Evolutionary conservation across 2,113 vertebrate genomes (phyloP), one percentile per base, ranked within the genome.

Genomic region (Apus apus): DNA sequence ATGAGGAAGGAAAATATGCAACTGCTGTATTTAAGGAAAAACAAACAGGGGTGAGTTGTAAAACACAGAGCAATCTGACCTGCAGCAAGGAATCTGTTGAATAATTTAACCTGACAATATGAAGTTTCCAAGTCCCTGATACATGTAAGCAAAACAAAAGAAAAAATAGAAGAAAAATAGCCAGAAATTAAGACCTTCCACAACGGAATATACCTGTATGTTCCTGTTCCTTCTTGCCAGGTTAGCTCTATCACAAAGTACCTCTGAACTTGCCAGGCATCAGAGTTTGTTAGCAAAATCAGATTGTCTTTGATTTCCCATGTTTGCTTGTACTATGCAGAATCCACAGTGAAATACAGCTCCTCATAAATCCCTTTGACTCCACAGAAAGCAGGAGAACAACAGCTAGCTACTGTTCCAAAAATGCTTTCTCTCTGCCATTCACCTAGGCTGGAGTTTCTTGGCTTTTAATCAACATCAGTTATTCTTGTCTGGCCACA

Each of bases 31-130:
- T 89, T 83, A 45, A 87, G 43, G 78, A 54, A 85, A 92, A 92
- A 11, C 45, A 89, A 92, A 83, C 74, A 57, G 11, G 64, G 11
- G 34, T 13, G 60, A 95, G 36, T 20, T 79, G 66, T 38, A 94
- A 91, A 90, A 71, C 64, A 70, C 71, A 85, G 68, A 72, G 11
- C 53, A 78, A 62, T 38, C 65, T 90, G 80, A 96, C 94, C 83
- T 11, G 76, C 64, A 94, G 93, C 68, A 84, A 95, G 40, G 78
- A 90, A 89, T 90, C 54, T 86, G 65, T n/a, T 96, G 93, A 96
- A 94, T 97, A 94, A 97, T 92, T 95, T 89, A 96, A 93, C 88
- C 83, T 80, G 87, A 75, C 82, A 88, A 85, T 16, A 36, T 23
- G 72, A 90, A 72, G 53, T 81, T 81, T 90, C 50, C 12, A 84